Evolutionary conservation across 2,113 vertebrate genomes (phyloP), one percentile per base, ranked within the genome.

Genomic region (Etheostoma cragini): DNA sequence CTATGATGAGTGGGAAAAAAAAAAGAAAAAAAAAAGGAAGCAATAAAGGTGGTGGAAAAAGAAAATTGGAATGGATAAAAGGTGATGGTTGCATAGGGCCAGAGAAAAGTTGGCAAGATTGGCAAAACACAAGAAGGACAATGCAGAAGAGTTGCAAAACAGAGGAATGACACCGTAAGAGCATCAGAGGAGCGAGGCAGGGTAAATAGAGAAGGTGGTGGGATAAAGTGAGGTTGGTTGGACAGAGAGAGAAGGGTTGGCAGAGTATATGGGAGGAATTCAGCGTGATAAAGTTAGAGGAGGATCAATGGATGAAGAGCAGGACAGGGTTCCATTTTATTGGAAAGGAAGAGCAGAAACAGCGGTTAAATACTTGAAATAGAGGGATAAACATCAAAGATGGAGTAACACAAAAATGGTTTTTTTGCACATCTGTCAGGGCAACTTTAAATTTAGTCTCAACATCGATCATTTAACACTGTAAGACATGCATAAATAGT

Each of bases 1-100:
- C 98, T 98, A 0, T n/a, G 3, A 45, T 1, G 33, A 14, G 66
- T 0, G 26, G 1, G 26, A 26, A 26, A n/a, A n/a, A 21, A 49
- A 5, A 19, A 38, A 42, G 17, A 22, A 24, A 42, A 5, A 38
- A 8, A 38, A 14, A 42, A n/a, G 15, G 15, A 3, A 33, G 8
- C 5, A 15, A 35, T 22, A 14, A 14, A 15, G 17, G 53, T 24
- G 30, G 30, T n/a, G 38, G 46, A 14, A 1, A 6, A 56, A 45
- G 12, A 26, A 30, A 10, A 38, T 15, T 26, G 35, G 38, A 58
- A 63, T 2, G 17, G 22, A 61, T n/a, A 16, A n/a, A 61, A 45
- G 6, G 42, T 19, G 67, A 30, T 17, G 5, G 30, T 17, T 3
- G 49, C 12, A 13, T 4, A 63, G 50, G 10, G 16, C 7, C 53